Evolutionary conservation across 2,888 invertebrate species (phyloP).

Genomic region (Hoplodrina ambigua): DNA sequence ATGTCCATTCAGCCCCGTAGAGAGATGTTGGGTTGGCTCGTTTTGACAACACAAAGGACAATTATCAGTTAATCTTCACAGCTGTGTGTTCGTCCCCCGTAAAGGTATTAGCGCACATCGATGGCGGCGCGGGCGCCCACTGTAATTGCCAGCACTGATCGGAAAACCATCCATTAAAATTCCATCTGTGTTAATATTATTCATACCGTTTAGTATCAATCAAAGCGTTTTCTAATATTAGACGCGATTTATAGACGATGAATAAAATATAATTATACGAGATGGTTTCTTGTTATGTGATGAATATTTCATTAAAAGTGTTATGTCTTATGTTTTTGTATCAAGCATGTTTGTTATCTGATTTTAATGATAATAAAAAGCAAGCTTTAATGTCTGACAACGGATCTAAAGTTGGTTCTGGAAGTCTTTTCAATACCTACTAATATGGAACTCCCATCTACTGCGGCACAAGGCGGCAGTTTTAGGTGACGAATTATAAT

Average conservation of each 20-base stretch:
- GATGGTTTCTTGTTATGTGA: constrained; percentile 13
- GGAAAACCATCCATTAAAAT: constrained; percentile 48
- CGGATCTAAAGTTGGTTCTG: too few species aligned
- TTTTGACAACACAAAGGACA: too few species aligned
- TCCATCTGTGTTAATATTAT: constrained; percentile 52
- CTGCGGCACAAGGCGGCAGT: too few species aligned
- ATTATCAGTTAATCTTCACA: background rate
- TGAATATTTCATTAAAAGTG: constrained; percentile 20
- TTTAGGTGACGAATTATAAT: too few species aligned
- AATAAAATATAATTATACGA: constrained; percentile 16
- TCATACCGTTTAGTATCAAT: constrained; percentile 47
- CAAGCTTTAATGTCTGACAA: too few species aligned
- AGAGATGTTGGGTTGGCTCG: too few species aligned
- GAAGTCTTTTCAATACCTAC: too few species aligned
- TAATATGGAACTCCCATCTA: too few species aligned
- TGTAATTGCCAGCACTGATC: constrained; percentile 42
- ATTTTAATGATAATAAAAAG: background rate
- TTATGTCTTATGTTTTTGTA: constrained; percentile 18
- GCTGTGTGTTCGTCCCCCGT: constrained; percentile 24
- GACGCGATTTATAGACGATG: constrained; percentile 42
- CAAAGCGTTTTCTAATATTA: constrained; percentile 46
- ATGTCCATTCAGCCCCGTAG: too few species aligned
- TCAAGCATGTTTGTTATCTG: background rate
- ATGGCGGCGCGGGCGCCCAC: constrained; percentile 32
- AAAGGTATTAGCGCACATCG: constrained; percentile 25